These are phyloP conservation scores for Cynaeus angustus DNA, from an alignment of 2,888 invertebrate species.

Conservation along the genomic window DNA sequence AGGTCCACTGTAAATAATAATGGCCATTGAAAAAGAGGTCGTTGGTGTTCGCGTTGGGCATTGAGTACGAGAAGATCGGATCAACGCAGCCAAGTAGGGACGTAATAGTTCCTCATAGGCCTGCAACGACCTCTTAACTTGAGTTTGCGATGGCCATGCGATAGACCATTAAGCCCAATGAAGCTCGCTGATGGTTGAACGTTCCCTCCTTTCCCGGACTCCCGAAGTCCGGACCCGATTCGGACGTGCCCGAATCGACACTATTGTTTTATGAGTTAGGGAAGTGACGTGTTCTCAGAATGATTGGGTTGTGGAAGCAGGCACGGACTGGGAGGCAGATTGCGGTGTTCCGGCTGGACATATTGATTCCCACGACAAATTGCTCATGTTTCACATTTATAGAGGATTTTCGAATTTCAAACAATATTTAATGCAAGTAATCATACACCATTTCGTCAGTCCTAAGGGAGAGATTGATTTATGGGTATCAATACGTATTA, in stretches of 20 bases:
- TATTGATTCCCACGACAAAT: constrained; percentile 59
- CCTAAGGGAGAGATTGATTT: constrained; percentile 7
- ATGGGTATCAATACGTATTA: constrained; percentile 1
- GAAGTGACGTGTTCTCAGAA: constrained; percentile 63
- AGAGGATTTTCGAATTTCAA: constrained; percentile 30
- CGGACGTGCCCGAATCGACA: constrained; percentile 66
- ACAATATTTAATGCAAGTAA: constrained; percentile 19
- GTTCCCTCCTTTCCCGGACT: constrained; percentile 29
- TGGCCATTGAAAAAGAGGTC: constrained; percentile 44
- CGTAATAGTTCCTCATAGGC: constrained; percentile 65
- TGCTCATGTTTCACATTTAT: constrained; percentile 56
- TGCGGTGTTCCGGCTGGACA: constrained; percentile 53
- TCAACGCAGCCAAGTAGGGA: constrained; percentile 48
- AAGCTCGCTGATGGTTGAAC: constrained; percentile 58
- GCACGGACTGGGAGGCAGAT: constrained; percentile 59
- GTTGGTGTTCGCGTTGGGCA: constrained; percentile 19
- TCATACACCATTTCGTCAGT: constrained; percentile 6
- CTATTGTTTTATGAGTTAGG: constrained; percentile 66
- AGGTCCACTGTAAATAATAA: constrained; percentile 41
- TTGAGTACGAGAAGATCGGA: constrained; percentile 50
- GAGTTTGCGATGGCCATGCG: constrained; percentile 65
- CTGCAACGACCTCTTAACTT: constrained; percentile 66
- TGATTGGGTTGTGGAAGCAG: constrained; percentile 54
- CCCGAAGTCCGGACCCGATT: constrained; percentile 50
- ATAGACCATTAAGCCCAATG: constrained; percentile 67